phyloP scores from a whole-genome alignment of 2,113 vertebrate genomes.

The Numenius arquata region DNA sequence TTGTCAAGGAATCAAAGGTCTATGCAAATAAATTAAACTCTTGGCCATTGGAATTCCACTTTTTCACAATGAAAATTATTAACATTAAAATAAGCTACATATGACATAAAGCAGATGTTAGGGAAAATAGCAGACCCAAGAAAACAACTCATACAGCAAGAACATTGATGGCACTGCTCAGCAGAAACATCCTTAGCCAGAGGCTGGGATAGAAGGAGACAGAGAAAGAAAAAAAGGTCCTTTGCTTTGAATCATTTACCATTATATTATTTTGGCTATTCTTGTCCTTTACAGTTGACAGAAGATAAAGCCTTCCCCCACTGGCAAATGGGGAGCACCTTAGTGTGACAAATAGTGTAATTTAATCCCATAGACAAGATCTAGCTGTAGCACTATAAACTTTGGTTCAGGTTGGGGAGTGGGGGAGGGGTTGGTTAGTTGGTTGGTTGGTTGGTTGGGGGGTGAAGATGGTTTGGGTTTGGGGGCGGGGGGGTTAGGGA shows the following conservation, averaged over 20 bases:
- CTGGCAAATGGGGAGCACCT: background rate
- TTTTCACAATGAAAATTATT: background rate
- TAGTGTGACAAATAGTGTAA: background rate
- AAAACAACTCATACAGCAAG: background rate
- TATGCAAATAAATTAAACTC: background rate
- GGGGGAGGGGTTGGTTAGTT: too few relatives aligned
- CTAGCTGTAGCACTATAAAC: background rate
- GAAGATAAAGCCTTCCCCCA: background rate
- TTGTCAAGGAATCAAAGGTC: background rate
- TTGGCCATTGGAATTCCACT: background rate
- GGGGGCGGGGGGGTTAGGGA: rapidly evolving
- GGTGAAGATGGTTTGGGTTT: background rate
- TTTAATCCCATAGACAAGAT: background rate
- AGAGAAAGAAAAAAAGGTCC: background rate
- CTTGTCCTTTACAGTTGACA: background rate
- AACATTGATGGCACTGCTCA: background rate
- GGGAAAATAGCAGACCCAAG: background rate
- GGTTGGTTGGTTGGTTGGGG: background rate
- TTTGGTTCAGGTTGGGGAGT: background rate
- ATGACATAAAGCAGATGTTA: background rate
- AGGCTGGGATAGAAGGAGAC: background rate
- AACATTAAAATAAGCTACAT: background rate
- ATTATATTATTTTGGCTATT: background rate
- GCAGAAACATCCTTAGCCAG: background rate
- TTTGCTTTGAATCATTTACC: background rate